Evolutionary conservation across 2,888 invertebrate species (phyloP).

Genomic region (Volucella bombylans): DNA sequence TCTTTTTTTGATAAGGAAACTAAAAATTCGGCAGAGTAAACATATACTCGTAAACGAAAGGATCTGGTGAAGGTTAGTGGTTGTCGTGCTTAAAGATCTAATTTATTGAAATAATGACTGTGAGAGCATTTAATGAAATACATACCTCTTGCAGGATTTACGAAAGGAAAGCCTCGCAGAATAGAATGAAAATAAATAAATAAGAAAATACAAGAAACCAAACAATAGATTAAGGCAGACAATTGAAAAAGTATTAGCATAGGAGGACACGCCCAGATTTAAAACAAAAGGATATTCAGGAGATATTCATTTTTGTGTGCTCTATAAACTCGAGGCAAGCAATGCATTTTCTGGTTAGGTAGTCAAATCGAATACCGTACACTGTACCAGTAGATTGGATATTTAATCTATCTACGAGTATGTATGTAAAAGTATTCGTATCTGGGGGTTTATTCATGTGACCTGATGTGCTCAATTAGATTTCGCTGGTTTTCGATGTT

Average conservation of each 20-base stretch:
- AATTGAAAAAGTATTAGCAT: constrained; percentile 11
- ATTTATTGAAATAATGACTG: constrained; percentile 24
- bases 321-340: too few species aligned
- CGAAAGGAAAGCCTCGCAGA: neutral
- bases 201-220: too few species aligned
- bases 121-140: constrained; percentile 8
- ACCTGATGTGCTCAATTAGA: too few species aligned
- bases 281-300: constrained; percentile 56
- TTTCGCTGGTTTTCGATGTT: too few species aligned
- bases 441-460: too few species aligned
- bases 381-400: too few species aligned
- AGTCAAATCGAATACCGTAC: too few species aligned
- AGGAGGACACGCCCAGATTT: constrained; percentile 62
- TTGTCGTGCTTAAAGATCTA: constrained; percentile 10
- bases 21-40: neutral
- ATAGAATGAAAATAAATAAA: neutral
- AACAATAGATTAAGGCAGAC: neutral
- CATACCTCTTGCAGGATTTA: neutral
- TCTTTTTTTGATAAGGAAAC: constrained; percentile 8
- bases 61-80: constrained; percentile 18
- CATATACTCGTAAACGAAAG: constrained; percentile 1
- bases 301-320: neutral
- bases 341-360: too few species aligned
- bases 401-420: too few species aligned
- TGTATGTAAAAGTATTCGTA: too few species aligned